Evolutionary conservation across 1,140 invertebrate genomes (phyloP).

Genomic region (Drosophila chauvacae): DNA sequence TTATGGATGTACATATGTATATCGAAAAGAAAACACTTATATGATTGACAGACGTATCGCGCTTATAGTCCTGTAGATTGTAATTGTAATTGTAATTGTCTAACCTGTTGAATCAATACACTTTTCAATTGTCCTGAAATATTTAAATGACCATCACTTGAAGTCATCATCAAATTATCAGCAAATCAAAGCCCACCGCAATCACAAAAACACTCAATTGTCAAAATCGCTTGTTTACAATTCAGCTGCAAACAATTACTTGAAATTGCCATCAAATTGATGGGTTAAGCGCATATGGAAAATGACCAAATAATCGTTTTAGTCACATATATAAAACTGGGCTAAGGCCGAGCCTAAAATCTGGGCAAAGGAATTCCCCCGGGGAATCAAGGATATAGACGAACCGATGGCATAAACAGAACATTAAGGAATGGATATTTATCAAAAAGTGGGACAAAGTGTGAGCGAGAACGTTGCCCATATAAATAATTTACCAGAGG

Average conservation of each 20-base stretch:
- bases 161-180: slow-evolving; percentile 13
- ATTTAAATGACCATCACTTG: slow-evolving; percentile 33
- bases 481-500: slow-evolving; percentile 60
- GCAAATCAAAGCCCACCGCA: slow-evolving; percentile 19
- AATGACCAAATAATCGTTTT: slow-evolving; percentile 76
- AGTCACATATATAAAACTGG: slow-evolving; percentile 52
- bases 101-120: slow-evolving; percentile 21
- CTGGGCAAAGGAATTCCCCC: slow-evolving; percentile 44
- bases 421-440: slow-evolving; percentile 77
- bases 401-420: slow-evolving; percentile 67
- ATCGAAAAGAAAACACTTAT: not conserved
- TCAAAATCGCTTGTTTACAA: slow-evolving; percentile 62
- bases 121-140: slow-evolving; percentile 20
- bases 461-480: slow-evolving; percentile 23
- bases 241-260: slow-evolving; percentile 66
- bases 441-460: slow-evolving; percentile 56
- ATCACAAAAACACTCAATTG: slow-evolving; percentile 26
- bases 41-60: not conserved
- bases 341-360: slow-evolving; percentile 29
- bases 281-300: slow-evolving; percentile 56
- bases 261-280: slow-evolving; percentile 50
- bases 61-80: too few relatives aligned
- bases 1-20: not conserved
- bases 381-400: slow-evolving; percentile 38
- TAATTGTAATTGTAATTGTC: not conserved